These are phyloP conservation scores for Hiodon tergisus DNA, from an alignment of 2,113 vertebrate genomes.

Conservation along the genomic window DNA sequence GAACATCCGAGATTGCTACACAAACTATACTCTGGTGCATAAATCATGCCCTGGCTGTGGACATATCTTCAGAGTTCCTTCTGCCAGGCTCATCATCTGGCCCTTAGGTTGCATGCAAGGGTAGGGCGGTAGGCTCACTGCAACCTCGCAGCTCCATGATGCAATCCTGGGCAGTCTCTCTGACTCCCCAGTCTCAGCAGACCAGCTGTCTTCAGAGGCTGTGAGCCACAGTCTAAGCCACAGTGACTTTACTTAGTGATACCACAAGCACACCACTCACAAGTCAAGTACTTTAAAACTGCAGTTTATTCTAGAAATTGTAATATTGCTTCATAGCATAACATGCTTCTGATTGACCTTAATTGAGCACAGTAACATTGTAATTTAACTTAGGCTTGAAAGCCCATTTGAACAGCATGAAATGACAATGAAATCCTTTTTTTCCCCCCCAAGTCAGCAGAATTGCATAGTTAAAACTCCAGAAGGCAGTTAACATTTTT, in stretches of 20 bases:
- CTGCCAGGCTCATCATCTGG: no score
- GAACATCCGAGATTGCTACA: no score
- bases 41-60: no score
- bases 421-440: not conserved
- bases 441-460: not conserved
- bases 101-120: no score
- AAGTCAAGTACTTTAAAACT: not conserved
- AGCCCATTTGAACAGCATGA: constrained; percentile 14
- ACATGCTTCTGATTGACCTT: not conserved
- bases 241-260: not conserved
- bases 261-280: not conserved
- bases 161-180: no score
- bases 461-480: constrained; percentile 7
- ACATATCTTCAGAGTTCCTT: no score
- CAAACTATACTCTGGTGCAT: no score
- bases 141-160: no score
- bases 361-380: constrained; percentile 4
- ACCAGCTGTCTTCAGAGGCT: not conserved
- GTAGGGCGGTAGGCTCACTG: no score
- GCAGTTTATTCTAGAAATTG: constrained; percentile 20
- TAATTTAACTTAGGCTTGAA: not conserved
- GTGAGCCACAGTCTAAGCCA: not conserved
- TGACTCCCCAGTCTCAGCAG: no score
- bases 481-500: constrained; percentile 5
- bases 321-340: constrained; percentile 9